Conservation (phyloP, 2,888 invertebrate genomes). For the Agonopterix arenella region DNA sequence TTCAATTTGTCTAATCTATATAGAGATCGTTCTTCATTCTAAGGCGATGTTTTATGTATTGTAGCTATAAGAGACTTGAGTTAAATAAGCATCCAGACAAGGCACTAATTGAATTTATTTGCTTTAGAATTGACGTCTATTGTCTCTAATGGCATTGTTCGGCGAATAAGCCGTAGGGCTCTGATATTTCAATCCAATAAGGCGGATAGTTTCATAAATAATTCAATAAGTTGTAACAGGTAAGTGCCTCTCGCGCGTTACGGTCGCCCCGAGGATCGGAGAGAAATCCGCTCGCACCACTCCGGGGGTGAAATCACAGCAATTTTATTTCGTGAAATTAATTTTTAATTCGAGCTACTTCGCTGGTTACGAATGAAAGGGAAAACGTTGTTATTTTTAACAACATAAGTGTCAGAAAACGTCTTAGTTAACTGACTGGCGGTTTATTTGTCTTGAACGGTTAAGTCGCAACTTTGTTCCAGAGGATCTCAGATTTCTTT, state of each 20-base stretch:
- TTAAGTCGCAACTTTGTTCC: too few species aligned
- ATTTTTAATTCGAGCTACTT: constrained; percentile 49
- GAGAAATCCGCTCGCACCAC: constrained; percentile 41
- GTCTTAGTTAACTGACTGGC: too few species aligned
- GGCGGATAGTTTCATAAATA: constrained; percentile 69
- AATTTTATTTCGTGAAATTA: constrained; percentile 56
- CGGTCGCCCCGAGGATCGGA: constrained; percentile 48
- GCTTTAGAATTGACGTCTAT: constrained; percentile 17
- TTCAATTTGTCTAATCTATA: too few species aligned
- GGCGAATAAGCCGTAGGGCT: constrained; percentile 21
- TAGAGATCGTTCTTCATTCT: too few species aligned
- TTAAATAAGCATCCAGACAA: constrained; percentile 3
- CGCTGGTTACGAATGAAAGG: constrained; percentile 20
- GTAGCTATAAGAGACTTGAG: neutral
- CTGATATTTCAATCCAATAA: constrained; percentile 69
- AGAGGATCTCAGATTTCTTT: too few species aligned
- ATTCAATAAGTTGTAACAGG: constrained; percentile 71
- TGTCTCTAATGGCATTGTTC: constrained; percentile 37
- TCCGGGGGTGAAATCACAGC: constrained; percentile 47
- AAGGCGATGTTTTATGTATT: too few species aligned
- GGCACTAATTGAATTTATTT: constrained; percentile 8
- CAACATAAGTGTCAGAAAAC: neutral
- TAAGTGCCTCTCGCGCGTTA: constrained; percentile 68
- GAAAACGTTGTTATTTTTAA: constrained; percentile 1
- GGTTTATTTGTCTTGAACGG: too few species aligned